A percentile compares a stretch with the other conserved stretches of the same genome.
Evolutionary conservation across 2,797 vertebrate genomes (phyloP).

Genomic region (Myiotriccus ornatus): DNA sequence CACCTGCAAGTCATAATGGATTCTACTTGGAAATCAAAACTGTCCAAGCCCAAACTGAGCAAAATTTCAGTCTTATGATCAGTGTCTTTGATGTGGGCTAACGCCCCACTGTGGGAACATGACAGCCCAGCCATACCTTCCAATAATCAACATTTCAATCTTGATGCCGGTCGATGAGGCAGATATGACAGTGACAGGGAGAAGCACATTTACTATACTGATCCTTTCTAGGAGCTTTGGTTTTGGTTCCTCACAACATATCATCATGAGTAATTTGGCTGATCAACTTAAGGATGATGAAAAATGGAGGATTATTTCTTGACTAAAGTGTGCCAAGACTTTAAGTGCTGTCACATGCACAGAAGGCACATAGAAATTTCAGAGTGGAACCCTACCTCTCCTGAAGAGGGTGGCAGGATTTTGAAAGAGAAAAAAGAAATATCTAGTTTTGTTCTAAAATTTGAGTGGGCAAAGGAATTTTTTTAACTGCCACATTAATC

Average conservation of each 20-base stretch:
- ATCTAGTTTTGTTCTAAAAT: not conserved
- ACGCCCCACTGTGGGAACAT: not conserved
- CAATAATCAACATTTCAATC: not conserved
- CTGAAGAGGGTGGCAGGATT: not conserved
- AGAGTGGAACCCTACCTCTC: not conserved
- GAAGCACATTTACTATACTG: not conserved
- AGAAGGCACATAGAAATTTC: not conserved
- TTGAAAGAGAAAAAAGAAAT: not conserved
- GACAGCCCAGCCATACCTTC: not conserved
- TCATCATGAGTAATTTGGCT: not conserved
- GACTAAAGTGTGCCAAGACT: not conserved
- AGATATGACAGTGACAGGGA: not conserved
- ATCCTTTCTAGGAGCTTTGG: not conserved
- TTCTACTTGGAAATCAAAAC: not conserved
- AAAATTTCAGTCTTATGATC: not conserved
- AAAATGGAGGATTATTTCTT: not conserved
- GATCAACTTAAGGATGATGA: not conserved
- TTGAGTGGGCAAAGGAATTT: not conserved
- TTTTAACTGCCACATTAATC: not conserved
- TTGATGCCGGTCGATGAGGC: not conserved
- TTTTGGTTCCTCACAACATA: not conserved
- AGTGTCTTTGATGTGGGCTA: not conserved
- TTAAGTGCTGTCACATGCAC: not conserved
- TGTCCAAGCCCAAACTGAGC: not conserved
- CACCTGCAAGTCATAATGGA: not conserved